Conservation (phyloP, 2,113 vertebrate species). For the Pomatostomus ruficeps region DNA sequence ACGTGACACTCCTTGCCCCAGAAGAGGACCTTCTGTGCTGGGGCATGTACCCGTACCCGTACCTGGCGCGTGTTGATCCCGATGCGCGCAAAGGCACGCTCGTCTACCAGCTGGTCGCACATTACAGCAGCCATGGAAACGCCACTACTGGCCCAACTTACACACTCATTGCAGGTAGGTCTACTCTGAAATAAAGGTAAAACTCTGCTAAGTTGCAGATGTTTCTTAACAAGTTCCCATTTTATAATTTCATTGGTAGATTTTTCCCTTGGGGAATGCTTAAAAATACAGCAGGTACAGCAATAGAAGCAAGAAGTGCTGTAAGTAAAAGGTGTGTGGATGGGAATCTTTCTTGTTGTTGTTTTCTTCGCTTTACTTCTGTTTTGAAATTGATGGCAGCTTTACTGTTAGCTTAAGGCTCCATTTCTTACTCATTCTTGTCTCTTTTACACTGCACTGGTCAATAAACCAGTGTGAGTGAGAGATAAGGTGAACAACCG, state of each 20-base stretch:
- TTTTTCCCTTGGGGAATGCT: background rate
- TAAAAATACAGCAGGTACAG: background rate
- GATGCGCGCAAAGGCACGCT: constrained; percentile 71
- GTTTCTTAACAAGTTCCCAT: background rate
- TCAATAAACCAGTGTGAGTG: background rate
- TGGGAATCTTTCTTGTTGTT: background rate
- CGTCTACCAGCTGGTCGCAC: constrained; percentile 74
- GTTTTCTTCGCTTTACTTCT: background rate
- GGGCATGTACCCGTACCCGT: constrained; percentile 84
- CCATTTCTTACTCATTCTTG: accelerated
- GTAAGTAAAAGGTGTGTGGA: background rate
- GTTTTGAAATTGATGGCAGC: background rate
- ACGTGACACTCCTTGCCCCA: constrained; percentile 73
- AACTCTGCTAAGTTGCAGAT: background rate
- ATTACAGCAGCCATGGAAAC: constrained; percentile 31
- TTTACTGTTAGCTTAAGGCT: background rate
- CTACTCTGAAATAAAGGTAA: background rate
- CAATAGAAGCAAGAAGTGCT: background rate
- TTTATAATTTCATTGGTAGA: background rate
- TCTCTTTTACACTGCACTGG: background rate
- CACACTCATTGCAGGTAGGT: constrained; percentile 76
- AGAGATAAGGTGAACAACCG: background rate
- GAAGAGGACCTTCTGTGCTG: constrained; percentile 78
- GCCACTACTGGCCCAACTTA: constrained; percentile 66
- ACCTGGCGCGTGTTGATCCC: constrained; percentile 75